phyloP scores from a whole-genome alignment of 1,140 invertebrate genomes.

The Aradophagus sp. region DNA sequence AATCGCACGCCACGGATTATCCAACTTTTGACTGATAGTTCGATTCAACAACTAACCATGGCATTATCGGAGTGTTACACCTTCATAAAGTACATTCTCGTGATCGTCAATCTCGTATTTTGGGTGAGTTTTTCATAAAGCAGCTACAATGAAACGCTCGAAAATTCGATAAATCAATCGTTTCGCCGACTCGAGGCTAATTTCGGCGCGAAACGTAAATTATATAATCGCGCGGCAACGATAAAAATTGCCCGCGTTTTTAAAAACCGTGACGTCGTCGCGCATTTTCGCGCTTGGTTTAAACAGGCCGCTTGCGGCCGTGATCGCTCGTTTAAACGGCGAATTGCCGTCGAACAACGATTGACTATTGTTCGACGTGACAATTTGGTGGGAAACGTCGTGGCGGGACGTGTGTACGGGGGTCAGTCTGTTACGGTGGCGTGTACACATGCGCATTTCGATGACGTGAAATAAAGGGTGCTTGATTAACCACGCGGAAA shows the following conservation, averaged over 20 bases:
- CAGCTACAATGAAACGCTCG: not conserved
- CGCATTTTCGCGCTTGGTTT: conserved; percentile 31
- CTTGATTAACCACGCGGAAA: conserved; percentile 29
- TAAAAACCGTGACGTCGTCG: conserved; percentile 10
- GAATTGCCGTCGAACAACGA: too few relatives aligned
- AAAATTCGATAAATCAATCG: too few relatives aligned
- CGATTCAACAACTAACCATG: too few relatives aligned
- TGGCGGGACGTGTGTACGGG: conserved; percentile 19
- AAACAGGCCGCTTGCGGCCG: not conserved
- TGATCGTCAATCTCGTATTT: conserved; percentile 82
- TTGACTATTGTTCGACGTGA: not conserved
- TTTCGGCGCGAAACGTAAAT: too few relatives aligned
- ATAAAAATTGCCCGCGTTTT: conserved; percentile 3
- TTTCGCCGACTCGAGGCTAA: too few relatives aligned
- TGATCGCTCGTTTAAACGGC: too few relatives aligned
- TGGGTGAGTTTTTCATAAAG: conserved; percentile 77
- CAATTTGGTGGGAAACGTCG: not conserved
- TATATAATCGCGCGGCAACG: conserved; percentile 4
- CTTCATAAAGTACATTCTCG: conserved; percentile 81
- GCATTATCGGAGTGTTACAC: conserved; percentile 81
- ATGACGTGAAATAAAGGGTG: conserved; percentile 30
- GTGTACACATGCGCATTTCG: conserved; percentile 44
- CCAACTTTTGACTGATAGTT: too few relatives aligned
- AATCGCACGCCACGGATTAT: too few relatives aligned
- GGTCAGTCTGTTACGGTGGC: conserved; percentile 10